Evolutionary conservation across 1,140 invertebrate species (phyloP), one percentile per base, ranked within the genome.

Genomic region (Scylla paramamosain): DNA sequence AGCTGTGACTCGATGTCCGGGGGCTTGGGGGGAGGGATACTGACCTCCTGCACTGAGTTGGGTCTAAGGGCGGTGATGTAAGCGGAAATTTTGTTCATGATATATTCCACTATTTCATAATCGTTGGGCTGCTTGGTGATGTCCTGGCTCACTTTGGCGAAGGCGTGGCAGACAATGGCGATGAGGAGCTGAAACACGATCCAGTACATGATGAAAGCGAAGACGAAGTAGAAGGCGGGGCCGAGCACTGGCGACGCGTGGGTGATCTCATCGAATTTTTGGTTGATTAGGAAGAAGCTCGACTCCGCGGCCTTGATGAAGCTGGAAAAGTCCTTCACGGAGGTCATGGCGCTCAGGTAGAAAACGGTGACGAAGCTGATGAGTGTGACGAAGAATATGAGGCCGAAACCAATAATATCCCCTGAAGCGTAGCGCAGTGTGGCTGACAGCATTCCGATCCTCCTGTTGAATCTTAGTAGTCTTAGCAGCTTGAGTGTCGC

Each of bases 391-490:
- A 91, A 29, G 48, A 96, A 94, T 14, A 96, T 28, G 4, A 96
- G 88, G 28, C 59, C 87, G 48, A 96, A 96, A 25, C 95, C 96
- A 14, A 95, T n/a, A 48, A 96, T 93, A 45, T 96, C 96, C n/a
- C 91, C 82, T 10, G 93, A 83, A 87, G 95, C 95, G 52, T 96
- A 94, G 4, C 95, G 94, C 8, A 97, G 96, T 2, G 97, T 97
- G 32, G 96, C 96, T 59, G 97, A 97, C 2, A 97, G 96, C 92
- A 97, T 94, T 8, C 97, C 97, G 93, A 97, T 97, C 91, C 97
- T 96, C 93, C 97, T 97, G 96, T 97, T 98, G 96, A 97, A 97
- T 82, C 97, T 96, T 6, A 98, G 96, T 0, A 98, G 96, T 84
- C 92, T 95, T 6, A 96, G 94, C 2, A 96, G 77, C 89, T 96